Percentiles rank a stretch among this genome's conserved stretches.
Conservation (phyloP, 2,113 vertebrate genomes). For the Nematolebias whitei region DNA sequence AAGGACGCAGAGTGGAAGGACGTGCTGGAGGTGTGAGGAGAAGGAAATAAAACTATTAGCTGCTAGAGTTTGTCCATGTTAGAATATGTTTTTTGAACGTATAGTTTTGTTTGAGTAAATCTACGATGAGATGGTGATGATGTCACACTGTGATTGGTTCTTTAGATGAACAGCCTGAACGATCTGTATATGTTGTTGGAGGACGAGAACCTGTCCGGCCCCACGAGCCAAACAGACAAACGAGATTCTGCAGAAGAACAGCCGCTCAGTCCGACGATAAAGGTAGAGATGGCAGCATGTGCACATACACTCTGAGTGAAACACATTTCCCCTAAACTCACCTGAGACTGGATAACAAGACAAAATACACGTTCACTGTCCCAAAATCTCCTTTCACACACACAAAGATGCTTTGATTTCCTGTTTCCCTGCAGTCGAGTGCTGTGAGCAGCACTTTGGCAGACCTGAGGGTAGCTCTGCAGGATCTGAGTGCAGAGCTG, state of each 20-base stretch:
- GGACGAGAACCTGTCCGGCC: constrained; percentile 85
- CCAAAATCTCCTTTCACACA: no score
- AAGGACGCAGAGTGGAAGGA: constrained; percentile 88
- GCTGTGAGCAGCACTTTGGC: constrained; percentile 90
- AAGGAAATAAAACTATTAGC: not conserved
- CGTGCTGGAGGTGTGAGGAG: constrained; percentile 88
- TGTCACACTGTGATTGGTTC: constrained; percentile 32
- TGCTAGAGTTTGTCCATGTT: not conserved
- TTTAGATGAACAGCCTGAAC: constrained; percentile 93
- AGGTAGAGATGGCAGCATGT: constrained; percentile 51
- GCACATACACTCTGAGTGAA: not conserved
- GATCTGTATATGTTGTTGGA: constrained; percentile 92
- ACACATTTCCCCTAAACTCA: not conserved
- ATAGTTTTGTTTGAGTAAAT: not conserved
- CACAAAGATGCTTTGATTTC: not conserved
- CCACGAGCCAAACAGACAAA: constrained; percentile 85
- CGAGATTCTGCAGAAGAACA: constrained; percentile 79
- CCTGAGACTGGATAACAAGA: not conserved
- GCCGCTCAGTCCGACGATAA: constrained; percentile 81
- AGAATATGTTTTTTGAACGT: no score
- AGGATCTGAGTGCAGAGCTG: constrained; percentile 91
- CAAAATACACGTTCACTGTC: no score
- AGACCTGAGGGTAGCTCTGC: constrained; percentile 91
- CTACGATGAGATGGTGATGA: not conserved
- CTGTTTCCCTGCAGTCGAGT: constrained; percentile 77